Evolutionary conservation across 1,140 invertebrate species (phyloP).

Genomic region (Colletes gigas): DNA sequence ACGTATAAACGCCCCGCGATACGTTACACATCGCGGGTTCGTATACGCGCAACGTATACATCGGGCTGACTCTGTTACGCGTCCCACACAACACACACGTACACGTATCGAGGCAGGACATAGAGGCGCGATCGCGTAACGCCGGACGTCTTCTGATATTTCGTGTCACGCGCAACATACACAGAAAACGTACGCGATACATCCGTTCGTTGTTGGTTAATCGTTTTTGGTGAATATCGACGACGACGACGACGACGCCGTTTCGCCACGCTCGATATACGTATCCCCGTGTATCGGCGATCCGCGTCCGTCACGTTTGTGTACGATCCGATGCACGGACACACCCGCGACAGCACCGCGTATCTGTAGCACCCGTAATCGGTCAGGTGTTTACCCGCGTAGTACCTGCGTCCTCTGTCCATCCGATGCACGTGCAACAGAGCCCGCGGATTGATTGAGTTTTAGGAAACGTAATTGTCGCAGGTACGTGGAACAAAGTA

Average conservation of each 20-base stretch:
- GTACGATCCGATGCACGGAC: constrained; percentile 50
- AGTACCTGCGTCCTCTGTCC: constrained; percentile 64
- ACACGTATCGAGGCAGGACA: background rate
- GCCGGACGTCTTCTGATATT: constrained; percentile 1
- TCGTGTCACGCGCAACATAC: background rate
- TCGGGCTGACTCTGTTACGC: constrained; percentile 21
- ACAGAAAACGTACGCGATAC: constrained; percentile 11
- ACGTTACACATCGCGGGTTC: background rate
- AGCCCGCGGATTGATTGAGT: constrained; percentile 61
- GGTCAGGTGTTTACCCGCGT: constrained; percentile 44
- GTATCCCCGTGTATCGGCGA: constrained; percentile 7
- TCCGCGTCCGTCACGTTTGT: constrained; percentile 16
- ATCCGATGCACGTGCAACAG: constrained; percentile 59
- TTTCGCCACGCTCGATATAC: constrained; percentile 38
- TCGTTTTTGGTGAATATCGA: constrained; percentile 44
- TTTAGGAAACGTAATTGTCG: constrained; percentile 65
- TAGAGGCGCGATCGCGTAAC: constrained; percentile 1
- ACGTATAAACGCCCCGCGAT: background rate
- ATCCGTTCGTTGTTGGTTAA: constrained; percentile 48
- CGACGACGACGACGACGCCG: background rate
- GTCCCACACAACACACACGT: constrained; percentile 1
- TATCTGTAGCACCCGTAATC: constrained; percentile 49
- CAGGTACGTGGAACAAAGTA: constrained; percentile 60
- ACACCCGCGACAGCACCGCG: constrained; percentile 48
- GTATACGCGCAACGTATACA: constrained; percentile 28